Evolutionary conservation across 2,888 invertebrate species (phyloP).

Genomic region (Drosophila sordidula): DNA sequence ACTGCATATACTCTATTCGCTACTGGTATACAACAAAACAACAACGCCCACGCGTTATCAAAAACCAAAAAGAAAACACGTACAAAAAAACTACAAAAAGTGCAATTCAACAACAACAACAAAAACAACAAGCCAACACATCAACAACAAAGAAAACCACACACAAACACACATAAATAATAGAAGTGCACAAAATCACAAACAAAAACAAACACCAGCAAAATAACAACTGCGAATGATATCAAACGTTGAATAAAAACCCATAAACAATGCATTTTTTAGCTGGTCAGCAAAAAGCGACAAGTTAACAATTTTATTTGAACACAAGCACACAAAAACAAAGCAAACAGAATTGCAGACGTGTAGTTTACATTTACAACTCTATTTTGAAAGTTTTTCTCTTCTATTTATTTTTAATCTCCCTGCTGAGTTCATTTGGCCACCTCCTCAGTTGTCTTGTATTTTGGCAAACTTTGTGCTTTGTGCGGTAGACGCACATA

Average conservation of each 20-base stretch:
- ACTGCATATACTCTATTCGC: conserved; percentile 51
- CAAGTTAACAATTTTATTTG: conserved; percentile 16
- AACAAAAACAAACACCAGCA: neutral
- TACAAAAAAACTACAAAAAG: conserved; percentile 45
- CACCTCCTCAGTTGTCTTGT: conserved; percentile 23
- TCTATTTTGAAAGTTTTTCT: conserved; percentile 1
- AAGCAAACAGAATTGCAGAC: neutral
- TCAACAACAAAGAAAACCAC: conserved; percentile 27
- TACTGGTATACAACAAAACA: conserved; percentile 41
- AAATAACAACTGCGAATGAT: conserved; percentile 21
- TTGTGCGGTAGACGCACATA: conserved; percentile 6
- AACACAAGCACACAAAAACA: neutral
- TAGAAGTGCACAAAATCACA: conserved; percentile 30
- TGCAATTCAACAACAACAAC: conserved; percentile 39
- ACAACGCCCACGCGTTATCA: conserved; percentile 50
- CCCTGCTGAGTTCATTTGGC: conserved; percentile 12
- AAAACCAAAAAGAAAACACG: conserved; percentile 30
- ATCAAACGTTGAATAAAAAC: conserved; percentile 16
- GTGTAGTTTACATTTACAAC: neutral
- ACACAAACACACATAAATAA: conserved; percentile 26
- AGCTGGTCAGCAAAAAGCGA: conserved; percentile 12
- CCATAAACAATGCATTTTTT: conserved; percentile 7
- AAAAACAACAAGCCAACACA: conserved; percentile 42
- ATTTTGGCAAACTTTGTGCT: conserved; percentile 31
- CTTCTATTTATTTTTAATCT: conserved; percentile 8